A percentile compares a stretch with the other conserved stretches of the same genome.
Evolutionary conservation across 2,888 invertebrate species (phyloP).

Genomic region (Yponomeuta plumbellus): DNA sequence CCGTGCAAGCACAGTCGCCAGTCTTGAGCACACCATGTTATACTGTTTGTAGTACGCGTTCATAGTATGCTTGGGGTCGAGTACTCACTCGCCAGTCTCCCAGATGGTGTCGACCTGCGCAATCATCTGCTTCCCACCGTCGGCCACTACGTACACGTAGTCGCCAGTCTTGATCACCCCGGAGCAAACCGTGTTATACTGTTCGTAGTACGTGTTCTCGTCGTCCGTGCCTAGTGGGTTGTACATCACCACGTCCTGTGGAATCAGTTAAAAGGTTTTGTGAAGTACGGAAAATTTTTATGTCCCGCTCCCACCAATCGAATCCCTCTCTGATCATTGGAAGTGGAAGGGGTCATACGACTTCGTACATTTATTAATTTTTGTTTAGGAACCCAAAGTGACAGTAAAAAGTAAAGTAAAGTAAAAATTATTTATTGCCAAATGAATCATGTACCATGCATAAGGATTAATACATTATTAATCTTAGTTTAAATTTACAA

Average conservation of each 20-base stretch:
- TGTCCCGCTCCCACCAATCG: no score
- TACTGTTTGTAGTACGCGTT: constrained; percentile 95
- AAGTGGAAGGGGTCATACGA: no score
- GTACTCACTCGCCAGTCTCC: constrained; percentile 90
- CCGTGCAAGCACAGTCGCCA: constrained; percentile 97
- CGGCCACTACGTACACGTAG: constrained; percentile 95
- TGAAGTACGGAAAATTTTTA: background rate
- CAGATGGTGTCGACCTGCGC: constrained; percentile 96
- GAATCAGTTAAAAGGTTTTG: no score
- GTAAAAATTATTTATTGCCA: no score
- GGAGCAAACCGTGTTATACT: constrained; percentile 89
- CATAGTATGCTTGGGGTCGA: background rate
- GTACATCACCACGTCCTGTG: constrained; percentile 86
- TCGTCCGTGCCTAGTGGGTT: constrained; percentile 81
- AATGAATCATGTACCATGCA: no score
- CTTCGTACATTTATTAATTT: no score
- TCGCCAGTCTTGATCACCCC: constrained; percentile 93
- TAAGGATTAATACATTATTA: no score
- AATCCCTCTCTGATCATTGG: no score
- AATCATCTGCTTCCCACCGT: constrained; percentile 92
- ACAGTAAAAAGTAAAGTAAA: no score
- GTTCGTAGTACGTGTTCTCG: constrained; percentile 93
- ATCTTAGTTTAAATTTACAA: no score
- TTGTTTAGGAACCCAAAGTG: no score
- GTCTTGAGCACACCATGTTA: constrained; percentile 88